These are phyloP conservation scores for Dysidea cf. avara DNA, from an alignment of 37 sponge, comb jelly and placozoan species.

Conservation along the genomic window DNA sequence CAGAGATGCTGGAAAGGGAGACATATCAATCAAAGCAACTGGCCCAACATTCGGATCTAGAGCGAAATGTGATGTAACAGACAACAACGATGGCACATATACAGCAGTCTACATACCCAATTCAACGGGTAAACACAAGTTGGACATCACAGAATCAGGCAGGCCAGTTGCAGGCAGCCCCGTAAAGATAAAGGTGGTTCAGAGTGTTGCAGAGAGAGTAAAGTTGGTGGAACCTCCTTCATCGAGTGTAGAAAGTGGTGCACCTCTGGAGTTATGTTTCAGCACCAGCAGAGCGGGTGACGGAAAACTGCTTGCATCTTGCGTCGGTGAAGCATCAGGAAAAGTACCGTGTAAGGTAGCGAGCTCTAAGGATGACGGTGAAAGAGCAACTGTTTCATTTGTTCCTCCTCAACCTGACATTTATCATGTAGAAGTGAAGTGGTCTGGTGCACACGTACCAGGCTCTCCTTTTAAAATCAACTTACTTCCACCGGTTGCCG, in stretches of 20 bases:
- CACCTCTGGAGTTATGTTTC: background rate
- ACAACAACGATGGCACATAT: constrained; percentile 20
- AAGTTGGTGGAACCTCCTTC: constrained; percentile 17
- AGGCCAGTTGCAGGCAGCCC: constrained; percentile 6
- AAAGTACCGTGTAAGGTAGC: background rate
- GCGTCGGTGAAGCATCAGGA: background rate
- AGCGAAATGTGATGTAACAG: constrained; percentile 13
- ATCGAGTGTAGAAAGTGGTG: constrained; percentile 4
- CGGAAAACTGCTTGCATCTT: constrained; percentile 6
- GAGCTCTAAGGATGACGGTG: background rate
- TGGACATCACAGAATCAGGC: background rate
- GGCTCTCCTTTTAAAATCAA: constrained; percentile 52
- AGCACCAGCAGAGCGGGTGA: constrained; percentile 11
- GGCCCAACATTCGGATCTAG: constrained; percentile 29
- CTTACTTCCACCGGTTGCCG: constrained; percentile 21
- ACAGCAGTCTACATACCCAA: background rate
- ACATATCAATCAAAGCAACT: constrained; percentile 19
- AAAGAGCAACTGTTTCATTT: constrained; percentile 12
- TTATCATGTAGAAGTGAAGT: constrained; percentile 38
- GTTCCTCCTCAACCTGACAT: constrained; percentile 23
- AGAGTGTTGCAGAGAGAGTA: background rate
- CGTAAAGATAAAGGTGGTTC: background rate
- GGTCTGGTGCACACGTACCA: constrained; percentile 22
- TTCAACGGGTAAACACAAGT: constrained; percentile 18
- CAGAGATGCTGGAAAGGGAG: constrained; percentile 37